Evolutionary conservation across 2,888 invertebrate species (phyloP).

Genomic region (Euplagia quadripunctaria): DNA sequence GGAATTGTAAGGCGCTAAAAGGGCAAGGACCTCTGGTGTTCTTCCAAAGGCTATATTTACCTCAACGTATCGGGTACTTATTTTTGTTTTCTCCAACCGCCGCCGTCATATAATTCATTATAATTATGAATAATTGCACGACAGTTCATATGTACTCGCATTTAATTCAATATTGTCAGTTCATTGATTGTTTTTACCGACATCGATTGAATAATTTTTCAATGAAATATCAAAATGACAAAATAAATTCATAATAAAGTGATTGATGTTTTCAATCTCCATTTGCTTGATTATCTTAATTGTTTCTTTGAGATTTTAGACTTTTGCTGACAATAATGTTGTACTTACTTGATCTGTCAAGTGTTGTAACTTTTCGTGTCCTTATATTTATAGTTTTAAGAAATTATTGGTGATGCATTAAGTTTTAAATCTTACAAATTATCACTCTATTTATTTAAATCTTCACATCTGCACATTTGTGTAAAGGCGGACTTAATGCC

Average conservation of each 20-base stretch:
- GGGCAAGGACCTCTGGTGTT: constrained; percentile 61
- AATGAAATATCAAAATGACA: constrained; percentile 2
- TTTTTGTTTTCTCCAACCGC: constrained; percentile 28
- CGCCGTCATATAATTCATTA: constrained; percentile 27
- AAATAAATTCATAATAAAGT: neutral
- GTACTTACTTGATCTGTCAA: neutral
- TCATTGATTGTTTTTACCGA: constrained; percentile 33
- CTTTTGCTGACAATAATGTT: neutral
- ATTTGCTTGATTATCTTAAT: neutral
- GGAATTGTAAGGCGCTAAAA: constrained; percentile 24
- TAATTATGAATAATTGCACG: constrained; percentile 43
- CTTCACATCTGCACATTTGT: no score
- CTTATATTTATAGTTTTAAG: neutral
- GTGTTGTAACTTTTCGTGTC: no score
- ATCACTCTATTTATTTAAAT: no score
- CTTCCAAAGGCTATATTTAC: constrained; percentile 53
- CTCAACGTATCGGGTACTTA: constrained; percentile 29
- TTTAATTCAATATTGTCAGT: constrained; percentile 43
- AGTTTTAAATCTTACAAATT: neutral
- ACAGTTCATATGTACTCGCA: constrained; percentile 36
- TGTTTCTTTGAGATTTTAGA: neutral
- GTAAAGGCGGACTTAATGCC: no score
- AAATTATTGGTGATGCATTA: neutral
- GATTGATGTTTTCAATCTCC: neutral
- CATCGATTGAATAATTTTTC: neutral